These are phyloP conservation scores for Dynastes grantii DNA, from an alignment of 2,888 invertebrate species.

Conservation along the genomic window DNA sequence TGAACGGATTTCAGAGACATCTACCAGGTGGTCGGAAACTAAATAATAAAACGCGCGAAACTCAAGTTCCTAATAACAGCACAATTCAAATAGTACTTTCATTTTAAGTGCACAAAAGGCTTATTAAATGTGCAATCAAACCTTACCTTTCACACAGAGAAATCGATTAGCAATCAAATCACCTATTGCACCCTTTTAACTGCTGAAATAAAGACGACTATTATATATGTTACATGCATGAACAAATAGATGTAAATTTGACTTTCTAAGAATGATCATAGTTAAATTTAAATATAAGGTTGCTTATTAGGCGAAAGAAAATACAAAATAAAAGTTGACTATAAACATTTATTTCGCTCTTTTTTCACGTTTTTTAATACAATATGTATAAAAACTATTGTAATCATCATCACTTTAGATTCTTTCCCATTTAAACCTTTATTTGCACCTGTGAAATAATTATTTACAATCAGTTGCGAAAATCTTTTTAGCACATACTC, in stretches of 20 bases:
- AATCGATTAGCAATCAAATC: no score
- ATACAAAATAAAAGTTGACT: background rate
- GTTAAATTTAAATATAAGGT: background rate
- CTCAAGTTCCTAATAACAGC: background rate
- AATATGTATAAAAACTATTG: background rate
- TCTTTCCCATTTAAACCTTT: background rate
- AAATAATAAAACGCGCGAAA: slow-evolving; percentile 1
- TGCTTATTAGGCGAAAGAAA: slow-evolving; percentile 1
- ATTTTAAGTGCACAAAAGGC: no score
- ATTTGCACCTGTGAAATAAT: background rate
- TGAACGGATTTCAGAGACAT: slow-evolving; percentile 3
- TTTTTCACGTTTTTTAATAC: background rate
- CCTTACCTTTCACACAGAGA: no score
- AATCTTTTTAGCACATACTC: background rate
- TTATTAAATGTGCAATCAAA: no score
- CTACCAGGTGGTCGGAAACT: background rate
- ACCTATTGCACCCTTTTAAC: no score
- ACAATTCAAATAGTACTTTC: no score
- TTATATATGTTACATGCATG: no score
- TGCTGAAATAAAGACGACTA: no score
- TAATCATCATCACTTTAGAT: slow-evolving; percentile 2
- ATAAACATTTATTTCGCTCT: slow-evolving; percentile 2
- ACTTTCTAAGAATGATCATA: background rate
- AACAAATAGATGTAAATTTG: no score
- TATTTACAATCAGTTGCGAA: background rate